Conservation (phyloP, 2,888 invertebrate species). For the Callimorpha dominula region DNA sequence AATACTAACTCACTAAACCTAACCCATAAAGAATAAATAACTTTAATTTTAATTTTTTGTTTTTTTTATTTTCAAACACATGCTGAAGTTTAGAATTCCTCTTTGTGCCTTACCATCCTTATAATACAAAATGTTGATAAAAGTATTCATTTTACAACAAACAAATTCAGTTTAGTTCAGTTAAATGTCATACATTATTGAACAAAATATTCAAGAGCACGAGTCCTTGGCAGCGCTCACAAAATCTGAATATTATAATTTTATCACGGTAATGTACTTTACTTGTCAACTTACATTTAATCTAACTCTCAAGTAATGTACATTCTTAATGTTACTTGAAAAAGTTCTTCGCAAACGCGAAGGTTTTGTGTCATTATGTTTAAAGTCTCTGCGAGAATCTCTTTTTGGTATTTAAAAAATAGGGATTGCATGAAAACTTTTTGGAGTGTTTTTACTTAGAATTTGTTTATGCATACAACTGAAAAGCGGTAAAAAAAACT, state of each 20-base stretch:
- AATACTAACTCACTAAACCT: too few species aligned
- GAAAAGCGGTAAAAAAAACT: too few species aligned
- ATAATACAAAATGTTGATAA: too few species aligned
- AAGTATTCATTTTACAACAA: neutral
- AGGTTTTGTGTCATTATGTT: neutral
- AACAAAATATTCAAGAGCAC: neutral
- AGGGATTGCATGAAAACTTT: too few species aligned
- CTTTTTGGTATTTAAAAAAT: neutral
- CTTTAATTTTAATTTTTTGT: too few species aligned
- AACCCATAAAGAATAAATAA: too few species aligned
- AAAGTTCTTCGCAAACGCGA: neutral
- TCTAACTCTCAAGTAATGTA: neutral
- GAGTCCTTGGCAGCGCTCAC: neutral
- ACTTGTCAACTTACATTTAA: conserved; percentile 4
- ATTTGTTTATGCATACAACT: too few species aligned
- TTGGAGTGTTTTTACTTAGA: too few species aligned
- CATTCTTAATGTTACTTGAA: conserved; percentile 1
- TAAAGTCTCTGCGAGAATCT: neutral
- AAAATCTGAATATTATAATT: conserved; percentile 4
- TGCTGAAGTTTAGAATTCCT: too few species aligned
- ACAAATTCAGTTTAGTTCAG: neutral
- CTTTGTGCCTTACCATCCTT: too few species aligned
- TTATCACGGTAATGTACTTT: conserved; percentile 2
- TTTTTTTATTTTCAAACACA: too few species aligned
- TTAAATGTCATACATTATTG: neutral